Percentiles rank a stretch among this genome's conserved stretches.
These are phyloP conservation scores for Willowsia nigromaculata DNA, from an alignment of 2,888 invertebrate genomes.

Conservation along the genomic window DNA sequence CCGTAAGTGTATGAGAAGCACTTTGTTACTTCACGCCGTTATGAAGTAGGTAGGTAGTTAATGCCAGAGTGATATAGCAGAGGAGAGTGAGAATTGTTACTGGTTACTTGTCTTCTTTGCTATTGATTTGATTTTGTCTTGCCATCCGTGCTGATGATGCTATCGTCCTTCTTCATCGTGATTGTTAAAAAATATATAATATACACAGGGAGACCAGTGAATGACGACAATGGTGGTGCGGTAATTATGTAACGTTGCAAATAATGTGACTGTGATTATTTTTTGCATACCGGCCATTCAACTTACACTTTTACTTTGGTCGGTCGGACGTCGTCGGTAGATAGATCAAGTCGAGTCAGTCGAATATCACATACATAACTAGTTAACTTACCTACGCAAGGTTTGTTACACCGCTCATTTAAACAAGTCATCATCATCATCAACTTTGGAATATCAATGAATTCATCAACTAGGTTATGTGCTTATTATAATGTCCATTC, in stretches of 20 bases:
- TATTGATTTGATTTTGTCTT: background rate
- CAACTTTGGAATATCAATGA: slow-evolving; percentile 45
- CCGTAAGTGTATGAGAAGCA: background rate
- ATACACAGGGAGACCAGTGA: background rate
- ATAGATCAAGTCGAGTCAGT: background rate
- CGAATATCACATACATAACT: background rate
- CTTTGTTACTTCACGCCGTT: background rate
- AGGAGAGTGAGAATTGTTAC: background rate
- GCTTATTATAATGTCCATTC: slow-evolving; percentile 19
- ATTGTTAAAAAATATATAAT: slow-evolving; percentile 41
- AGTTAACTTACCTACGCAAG: slow-evolving; percentile 36
- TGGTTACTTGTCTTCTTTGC: background rate
- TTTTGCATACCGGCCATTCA: slow-evolving; percentile 55
- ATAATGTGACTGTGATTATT: slow-evolving; percentile 25
- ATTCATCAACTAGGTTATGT: slow-evolving; percentile 59
- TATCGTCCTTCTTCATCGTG: slow-evolving; percentile 7
- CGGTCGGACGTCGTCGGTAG: background rate
- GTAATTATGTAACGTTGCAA: slow-evolving; percentile 56
- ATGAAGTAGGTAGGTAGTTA: background rate
- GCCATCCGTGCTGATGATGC: background rate
- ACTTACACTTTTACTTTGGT: slow-evolving; percentile 53
- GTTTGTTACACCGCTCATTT: slow-evolving; percentile 32
- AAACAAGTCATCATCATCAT: slow-evolving; percentile 46
- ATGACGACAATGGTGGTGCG: background rate
- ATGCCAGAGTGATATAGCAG: background rate